Evolutionary conservation across 2,888 invertebrate species (phyloP).

Genomic region (Metalampra italica): DNA sequence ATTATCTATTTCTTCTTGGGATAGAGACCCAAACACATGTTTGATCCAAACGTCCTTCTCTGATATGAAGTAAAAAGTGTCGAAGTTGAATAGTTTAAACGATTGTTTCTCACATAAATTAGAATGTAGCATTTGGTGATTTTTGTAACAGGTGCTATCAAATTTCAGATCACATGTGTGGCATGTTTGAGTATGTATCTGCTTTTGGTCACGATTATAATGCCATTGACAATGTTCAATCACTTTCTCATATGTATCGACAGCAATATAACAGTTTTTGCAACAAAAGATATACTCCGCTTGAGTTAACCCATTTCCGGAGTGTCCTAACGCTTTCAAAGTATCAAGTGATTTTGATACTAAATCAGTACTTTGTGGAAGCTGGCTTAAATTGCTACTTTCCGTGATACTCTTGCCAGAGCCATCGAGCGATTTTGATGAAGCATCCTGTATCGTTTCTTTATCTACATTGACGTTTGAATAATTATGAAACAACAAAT

Average conservation of each 20-base stretch:
- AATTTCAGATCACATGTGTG: slow-evolving; percentile 33
- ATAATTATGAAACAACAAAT: slow-evolving; percentile 53
- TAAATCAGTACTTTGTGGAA: not conserved
- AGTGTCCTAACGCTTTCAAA: not conserved
- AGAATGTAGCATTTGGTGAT: slow-evolving; percentile 31
- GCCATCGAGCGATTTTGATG: not conserved
- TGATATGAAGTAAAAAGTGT: slow-evolving; percentile 43
- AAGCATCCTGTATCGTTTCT: not conserved
- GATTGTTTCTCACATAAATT: slow-evolving; percentile 9
- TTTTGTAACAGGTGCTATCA: slow-evolving; percentile 24
- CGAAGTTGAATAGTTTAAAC: slow-evolving; percentile 35
- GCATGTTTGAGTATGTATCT: slow-evolving; percentile 24
- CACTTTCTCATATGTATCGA: slow-evolving; percentile 48
- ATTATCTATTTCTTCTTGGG: slow-evolving; percentile 23
- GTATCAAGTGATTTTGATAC: not conserved
- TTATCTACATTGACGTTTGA: slow-evolving; percentile 2
- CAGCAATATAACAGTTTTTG: slow-evolving; percentile 37
- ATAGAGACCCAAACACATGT: slow-evolving; percentile 41
- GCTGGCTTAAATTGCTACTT: not conserved
- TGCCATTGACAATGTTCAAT: slow-evolving; percentile 57
- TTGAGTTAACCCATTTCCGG: not conserved
- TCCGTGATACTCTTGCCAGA: not conserved
- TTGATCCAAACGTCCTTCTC: slow-evolving; percentile 44
- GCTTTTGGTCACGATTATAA: slow-evolving; percentile 22
- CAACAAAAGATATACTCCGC: slow-evolving; percentile 21